Percentiles rank a stretch among this genome's conserved stretches.
Conservation (phyloP, 2,113 vertebrate species). For the Calidris pygmaea region DNA sequence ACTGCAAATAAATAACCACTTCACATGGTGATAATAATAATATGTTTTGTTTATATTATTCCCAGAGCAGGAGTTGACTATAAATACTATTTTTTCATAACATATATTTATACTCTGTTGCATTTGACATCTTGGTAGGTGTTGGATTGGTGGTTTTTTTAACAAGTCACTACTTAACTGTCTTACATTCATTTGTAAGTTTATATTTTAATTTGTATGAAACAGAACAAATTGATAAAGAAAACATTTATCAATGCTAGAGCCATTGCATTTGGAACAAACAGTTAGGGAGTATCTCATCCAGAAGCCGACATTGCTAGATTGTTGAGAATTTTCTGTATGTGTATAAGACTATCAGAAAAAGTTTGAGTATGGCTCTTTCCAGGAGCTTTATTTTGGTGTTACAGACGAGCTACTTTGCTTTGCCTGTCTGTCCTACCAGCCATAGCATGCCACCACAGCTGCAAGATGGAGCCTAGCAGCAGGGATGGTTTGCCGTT, state of each 20-base stretch:
- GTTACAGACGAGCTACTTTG: not conserved
- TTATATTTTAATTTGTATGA: not conserved
- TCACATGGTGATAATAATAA: not conserved
- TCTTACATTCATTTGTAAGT: not conserved
- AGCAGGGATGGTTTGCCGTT: not conserved
- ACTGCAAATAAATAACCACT: not conserved
- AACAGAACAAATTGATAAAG: not conserved
- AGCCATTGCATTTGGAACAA: not conserved
- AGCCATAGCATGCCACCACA: not conserved
- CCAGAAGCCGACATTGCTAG: not conserved
- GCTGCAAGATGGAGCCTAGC: not conserved
- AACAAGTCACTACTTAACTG: not conserved
- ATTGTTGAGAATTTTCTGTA: not conserved
- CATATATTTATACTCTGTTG: not conserved
- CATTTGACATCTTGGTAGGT: not conserved
- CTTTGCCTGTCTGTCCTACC: not conserved
- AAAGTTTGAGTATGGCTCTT: not conserved
- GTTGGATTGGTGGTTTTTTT: not conserved
- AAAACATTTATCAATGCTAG: not conserved
- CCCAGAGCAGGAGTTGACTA: not conserved
- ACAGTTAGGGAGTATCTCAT: not conserved
- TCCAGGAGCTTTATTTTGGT: not conserved
- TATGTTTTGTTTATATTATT: not conserved
- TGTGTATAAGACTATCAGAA: not conserved
- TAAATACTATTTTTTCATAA: not conserved